Conservation (phyloP, 2,888 invertebrate genomes). For the Masnerella sp. region DNA sequence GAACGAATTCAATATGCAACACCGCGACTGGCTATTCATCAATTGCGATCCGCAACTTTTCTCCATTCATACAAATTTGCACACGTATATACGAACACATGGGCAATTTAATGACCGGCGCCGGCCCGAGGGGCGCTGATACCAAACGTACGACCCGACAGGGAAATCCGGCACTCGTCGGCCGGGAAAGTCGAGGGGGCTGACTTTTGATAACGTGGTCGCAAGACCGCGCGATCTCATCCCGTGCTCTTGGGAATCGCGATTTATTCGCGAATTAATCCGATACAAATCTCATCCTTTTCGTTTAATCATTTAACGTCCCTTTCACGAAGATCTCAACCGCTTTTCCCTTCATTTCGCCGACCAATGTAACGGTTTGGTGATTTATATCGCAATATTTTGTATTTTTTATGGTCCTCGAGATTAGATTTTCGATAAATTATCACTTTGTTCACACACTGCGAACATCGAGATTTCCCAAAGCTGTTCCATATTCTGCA, state of each 20-base stretch:
- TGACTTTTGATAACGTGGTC: conserved; percentile 50
- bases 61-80: conserved; percentile 69
- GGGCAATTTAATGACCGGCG: conserved; percentile 71
- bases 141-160: conserved; percentile 74
- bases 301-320: conserved; percentile 39
- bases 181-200: conserved; percentile 19
- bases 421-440: too few relatives aligned
- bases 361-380: too few relatives aligned
- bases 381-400: too few relatives aligned
- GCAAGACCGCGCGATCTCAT: conserved; percentile 53
- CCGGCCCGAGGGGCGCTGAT: conserved; percentile 69
- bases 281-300: conserved; percentile 45
- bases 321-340: conserved; percentile 3
- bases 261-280: conserved; percentile 57
- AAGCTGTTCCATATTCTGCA: too few relatives aligned
- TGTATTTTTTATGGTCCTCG: too few relatives aligned
- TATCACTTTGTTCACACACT: too few relatives aligned
- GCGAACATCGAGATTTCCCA: too few relatives aligned
- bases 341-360: conserved; percentile 14
- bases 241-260: conserved; percentile 18
- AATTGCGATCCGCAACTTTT: conserved; percentile 72
- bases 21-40: conserved; percentile 70
- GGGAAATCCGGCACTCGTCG: conserved; percentile 72
- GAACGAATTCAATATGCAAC: conserved; percentile 69
- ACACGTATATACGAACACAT: conserved; percentile 62